phyloP scores from a whole-genome alignment of 2,797 vertebrate genomes.

The Myripristis murdjan region DNA sequence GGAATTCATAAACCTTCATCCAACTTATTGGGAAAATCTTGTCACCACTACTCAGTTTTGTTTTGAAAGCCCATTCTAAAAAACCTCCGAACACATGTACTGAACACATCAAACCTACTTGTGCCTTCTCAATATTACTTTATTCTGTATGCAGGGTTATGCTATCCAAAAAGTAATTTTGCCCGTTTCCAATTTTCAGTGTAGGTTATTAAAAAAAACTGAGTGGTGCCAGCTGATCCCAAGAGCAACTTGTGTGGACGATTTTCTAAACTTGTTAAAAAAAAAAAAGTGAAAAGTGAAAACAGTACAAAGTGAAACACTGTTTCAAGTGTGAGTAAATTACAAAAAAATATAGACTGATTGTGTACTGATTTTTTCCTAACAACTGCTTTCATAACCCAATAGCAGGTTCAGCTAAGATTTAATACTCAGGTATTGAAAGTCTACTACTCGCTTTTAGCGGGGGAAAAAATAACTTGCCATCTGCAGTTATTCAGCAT shows the following conservation, averaged over 20 bases:
- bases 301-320: not conserved
- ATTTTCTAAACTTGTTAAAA: no score
- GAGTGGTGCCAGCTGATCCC: no score
- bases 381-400: not conserved
- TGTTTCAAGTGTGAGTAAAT: not conserved
- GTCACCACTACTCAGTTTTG: no score
- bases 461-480: not conserved
- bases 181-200: not conserved
- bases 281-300: no score
- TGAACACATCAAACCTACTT: no score
- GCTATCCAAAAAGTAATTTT: not conserved
- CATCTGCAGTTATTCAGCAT: conserved; percentile 25
- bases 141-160: no score
- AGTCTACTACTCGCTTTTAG: not conserved
- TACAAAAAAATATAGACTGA: not conserved
- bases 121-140: no score
- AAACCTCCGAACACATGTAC: no score
- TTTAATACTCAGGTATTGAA: not conserved
- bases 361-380: not conserved
- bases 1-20: not conserved
- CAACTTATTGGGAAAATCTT: not conserved
- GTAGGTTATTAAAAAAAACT: not conserved
- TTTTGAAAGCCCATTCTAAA: no score
- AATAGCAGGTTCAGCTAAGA: not conserved
- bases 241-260: no score